phyloP scores from a whole-genome alignment of 2,113 vertebrate species.

The Lethenteron camtschaticum region DNA sequence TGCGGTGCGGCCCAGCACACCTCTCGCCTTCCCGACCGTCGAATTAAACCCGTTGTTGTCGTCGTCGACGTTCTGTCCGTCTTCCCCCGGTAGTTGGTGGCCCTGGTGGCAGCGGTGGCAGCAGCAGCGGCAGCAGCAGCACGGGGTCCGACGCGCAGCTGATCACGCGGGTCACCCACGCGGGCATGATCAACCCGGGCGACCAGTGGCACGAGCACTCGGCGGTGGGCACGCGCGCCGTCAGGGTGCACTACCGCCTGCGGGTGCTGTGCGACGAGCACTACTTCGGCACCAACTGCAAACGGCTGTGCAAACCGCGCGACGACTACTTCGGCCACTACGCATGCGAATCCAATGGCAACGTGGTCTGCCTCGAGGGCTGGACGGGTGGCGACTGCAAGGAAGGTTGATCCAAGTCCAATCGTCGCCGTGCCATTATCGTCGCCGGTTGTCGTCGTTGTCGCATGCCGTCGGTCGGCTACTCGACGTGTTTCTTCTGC shows the following conservation, averaged over 20 bases:
- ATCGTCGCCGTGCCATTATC: not conserved
- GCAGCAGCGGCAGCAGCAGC: no score
- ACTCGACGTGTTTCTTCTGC: not conserved
- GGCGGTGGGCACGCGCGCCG: constrained; percentile 32
- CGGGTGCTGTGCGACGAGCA: not conserved
- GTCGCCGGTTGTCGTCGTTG: not conserved
- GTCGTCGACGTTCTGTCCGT: no score
- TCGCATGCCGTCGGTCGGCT: not conserved
- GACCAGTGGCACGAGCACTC: constrained; percentile 44
- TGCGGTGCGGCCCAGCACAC: no score
- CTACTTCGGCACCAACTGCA: constrained; percentile 3
- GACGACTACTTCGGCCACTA: not conserved
- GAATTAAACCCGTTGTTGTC: no score
- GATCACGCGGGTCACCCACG: constrained; percentile 47
- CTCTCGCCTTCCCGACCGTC: no score
- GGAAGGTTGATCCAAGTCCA: not conserved
- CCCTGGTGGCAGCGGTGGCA: no score
- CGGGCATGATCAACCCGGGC: constrained; percentile 70
- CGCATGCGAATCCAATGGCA: not conserved
- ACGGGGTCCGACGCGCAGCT: constrained; percentile 15
- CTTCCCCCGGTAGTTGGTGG: no score
- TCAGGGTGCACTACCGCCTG: constrained; percentile 8
- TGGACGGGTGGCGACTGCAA: not conserved
- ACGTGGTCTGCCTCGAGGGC: not conserved
- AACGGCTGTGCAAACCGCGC: not conserved